A percentile compares a stretch with the other conserved stretches of the same genome.
Conservation (phyloP, 1,140 invertebrate species). For the Ceratosolen fusciceps region DNA sequence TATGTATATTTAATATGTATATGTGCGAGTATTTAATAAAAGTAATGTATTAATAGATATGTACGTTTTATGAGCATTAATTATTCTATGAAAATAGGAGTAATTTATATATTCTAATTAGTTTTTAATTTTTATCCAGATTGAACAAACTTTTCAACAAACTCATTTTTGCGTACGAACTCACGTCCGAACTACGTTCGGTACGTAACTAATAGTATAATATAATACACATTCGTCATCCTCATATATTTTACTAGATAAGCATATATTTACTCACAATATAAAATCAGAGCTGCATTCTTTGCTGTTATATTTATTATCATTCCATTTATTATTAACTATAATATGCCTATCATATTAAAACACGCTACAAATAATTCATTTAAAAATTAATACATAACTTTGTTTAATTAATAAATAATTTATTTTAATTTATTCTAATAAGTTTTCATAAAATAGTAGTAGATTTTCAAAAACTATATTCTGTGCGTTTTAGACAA, state of each 20-base stretch:
- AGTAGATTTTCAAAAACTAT: too few relatives aligned
- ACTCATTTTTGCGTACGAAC: conserved; percentile 12
- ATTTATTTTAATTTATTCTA: too few relatives aligned
- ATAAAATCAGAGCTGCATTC: too few relatives aligned
- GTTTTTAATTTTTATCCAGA: neutral
- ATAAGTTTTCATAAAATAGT: too few relatives aligned
- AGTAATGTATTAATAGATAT: neutral
- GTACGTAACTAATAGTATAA: conserved; percentile 13
- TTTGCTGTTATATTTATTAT: conserved; percentile 13
- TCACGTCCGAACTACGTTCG: neutral
- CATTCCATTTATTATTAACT: neutral
- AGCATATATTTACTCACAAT: conserved; percentile 11
- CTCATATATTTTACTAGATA: neutral
- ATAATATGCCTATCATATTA: neutral
- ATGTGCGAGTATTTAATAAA: neutral
- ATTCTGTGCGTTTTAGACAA: too few relatives aligned
- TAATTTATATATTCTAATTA: neutral
- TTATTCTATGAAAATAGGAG: neutral
- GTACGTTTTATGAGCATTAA: neutral
- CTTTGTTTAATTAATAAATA: too few relatives aligned
- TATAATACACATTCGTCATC: conserved; percentile 23
- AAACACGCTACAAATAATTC: too few relatives aligned
- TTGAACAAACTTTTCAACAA: neutral
- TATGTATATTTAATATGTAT: neutral
- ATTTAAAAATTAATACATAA: too few relatives aligned